A percentile compares a stretch with the other conserved stretches of the same genome.
Evolutionary conservation across 2,888 invertebrate species (phyloP).

Genomic region (Tineola bisselliella): DNA sequence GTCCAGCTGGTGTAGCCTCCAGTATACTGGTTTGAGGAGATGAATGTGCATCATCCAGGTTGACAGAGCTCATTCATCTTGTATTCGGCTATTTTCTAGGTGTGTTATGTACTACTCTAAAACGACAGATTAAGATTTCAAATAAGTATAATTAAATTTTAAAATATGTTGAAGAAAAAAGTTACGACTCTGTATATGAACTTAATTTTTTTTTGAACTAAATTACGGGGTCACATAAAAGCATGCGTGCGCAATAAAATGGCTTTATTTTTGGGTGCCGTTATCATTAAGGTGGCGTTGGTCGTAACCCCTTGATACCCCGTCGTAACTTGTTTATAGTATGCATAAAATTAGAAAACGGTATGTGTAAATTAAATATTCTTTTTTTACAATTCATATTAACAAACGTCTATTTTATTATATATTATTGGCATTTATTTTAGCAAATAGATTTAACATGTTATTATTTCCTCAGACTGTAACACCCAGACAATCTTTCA

Average conservation of each 20-base stretch:
- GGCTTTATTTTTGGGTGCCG: constrained; percentile 51
- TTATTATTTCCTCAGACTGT: constrained; percentile 4
- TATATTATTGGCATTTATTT: not conserved
- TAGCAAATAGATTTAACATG: constrained; percentile 17
- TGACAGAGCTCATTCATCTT: too few relatives aligned
- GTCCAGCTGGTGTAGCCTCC: too few relatives aligned
- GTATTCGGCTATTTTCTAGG: too few relatives aligned
- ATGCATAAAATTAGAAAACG: constrained; percentile 51
- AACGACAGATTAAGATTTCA: too few relatives aligned
- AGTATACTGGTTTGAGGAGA: too few relatives aligned
- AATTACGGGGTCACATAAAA: constrained; percentile 33
- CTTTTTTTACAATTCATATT: not conserved
- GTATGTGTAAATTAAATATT: constrained; percentile 24
- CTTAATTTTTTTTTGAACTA: constrained; percentile 24
- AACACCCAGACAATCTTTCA: not conserved
- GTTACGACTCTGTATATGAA: not conserved
- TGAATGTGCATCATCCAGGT: too few relatives aligned
- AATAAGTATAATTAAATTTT: too few relatives aligned
- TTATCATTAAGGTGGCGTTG: constrained; percentile 48
- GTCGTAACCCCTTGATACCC: constrained; percentile 55
- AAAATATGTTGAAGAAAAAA: too few relatives aligned
- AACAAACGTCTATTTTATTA: not conserved
- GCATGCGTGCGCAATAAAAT: constrained; percentile 44
- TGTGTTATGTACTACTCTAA: too few relatives aligned
- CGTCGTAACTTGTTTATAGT: constrained; percentile 61